Conservation (phyloP, 2,797 vertebrate genomes). For the Pipistrellus pipistrellus region DNA sequence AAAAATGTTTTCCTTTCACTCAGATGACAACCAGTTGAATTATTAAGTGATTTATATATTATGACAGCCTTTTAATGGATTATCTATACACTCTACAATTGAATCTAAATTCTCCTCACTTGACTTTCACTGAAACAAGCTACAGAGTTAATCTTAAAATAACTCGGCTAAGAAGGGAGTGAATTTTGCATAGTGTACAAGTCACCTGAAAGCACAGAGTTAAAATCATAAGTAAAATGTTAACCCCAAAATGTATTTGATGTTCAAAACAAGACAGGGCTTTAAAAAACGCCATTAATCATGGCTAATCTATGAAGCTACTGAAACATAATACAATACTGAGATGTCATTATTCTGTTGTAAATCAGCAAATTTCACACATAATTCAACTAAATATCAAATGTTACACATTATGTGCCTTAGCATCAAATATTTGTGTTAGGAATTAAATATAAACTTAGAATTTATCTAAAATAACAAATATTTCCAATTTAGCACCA, state of each 20-base stretch:
- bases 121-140: slow-evolving; percentile 48
- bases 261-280: background rate
- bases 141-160: slow-evolving; percentile 45
- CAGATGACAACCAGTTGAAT: slow-evolving; percentile 28
- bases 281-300: slow-evolving; percentile 8
- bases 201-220: background rate
- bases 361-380: background rate
- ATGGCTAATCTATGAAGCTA: background rate
- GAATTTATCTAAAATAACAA: slow-evolving; percentile 12
- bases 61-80: slow-evolving; percentile 70
- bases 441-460: slow-evolving; percentile 24
- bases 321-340: background rate
- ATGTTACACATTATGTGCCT: background rate
- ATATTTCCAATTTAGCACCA: background rate
- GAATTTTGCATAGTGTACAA: background rate
- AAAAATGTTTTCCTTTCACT: background rate
- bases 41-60: slow-evolving; percentile 39
- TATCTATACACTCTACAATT: slow-evolving; percentile 2
- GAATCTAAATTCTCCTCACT: slow-evolving; percentile 51
- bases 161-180: slow-evolving; percentile 18
- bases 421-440: slow-evolving; percentile 30
- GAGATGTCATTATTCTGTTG: background rate
- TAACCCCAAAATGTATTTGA: slow-evolving; percentile 17
- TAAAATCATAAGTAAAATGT: background rate
- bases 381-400: background rate